Conservation (phyloP, 1,140 invertebrate genomes). For the Aplysia californica region DNA sequence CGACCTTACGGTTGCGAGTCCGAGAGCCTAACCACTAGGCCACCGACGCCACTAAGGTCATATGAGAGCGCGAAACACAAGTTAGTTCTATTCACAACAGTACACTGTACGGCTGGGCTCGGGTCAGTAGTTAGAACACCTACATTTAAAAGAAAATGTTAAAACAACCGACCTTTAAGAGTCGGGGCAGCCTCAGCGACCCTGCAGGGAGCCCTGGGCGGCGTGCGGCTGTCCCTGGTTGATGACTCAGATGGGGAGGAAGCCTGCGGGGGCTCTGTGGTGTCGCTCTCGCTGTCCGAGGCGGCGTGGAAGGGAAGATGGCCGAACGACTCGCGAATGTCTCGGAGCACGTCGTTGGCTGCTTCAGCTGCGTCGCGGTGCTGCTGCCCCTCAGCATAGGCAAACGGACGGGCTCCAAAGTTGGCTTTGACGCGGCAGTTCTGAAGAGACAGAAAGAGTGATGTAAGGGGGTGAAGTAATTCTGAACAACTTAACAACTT, state of each 20-base stretch:
- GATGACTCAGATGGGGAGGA: conserved; percentile 19
- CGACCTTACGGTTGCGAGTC: too few relatives aligned
- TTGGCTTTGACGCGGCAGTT: conserved; percentile 64
- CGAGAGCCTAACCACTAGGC: too few relatives aligned
- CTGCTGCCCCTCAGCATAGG: conserved; percentile 65
- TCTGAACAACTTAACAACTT: too few relatives aligned
- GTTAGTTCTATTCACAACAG: too few relatives aligned
- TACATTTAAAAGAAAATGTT: too few relatives aligned
- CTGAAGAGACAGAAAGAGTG: conserved; percentile 36
- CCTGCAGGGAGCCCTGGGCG: conserved; percentile 54
- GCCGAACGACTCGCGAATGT: conserved; percentile 62
- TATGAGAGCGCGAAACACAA: too few relatives aligned
- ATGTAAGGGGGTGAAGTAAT: too few relatives aligned
- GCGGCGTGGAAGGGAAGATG: conserved; percentile 61
- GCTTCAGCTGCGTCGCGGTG: conserved; percentile 62
- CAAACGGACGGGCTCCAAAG: conserved; percentile 65
- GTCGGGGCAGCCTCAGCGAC: conserved; percentile 50
- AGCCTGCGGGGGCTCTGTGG: conserved; percentile 24
- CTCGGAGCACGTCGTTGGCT: conserved; percentile 56
- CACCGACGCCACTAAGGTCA: too few relatives aligned
- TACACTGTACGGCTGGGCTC: too few relatives aligned
- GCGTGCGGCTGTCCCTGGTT: conserved; percentile 34
- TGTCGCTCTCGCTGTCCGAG: conserved; percentile 63
- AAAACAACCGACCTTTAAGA: conserved; percentile 55
- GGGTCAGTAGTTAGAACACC: too few relatives aligned